Evolutionary conservation across 2,113 vertebrate species (phyloP).

Genomic region (Anhinga rufa): DNA sequence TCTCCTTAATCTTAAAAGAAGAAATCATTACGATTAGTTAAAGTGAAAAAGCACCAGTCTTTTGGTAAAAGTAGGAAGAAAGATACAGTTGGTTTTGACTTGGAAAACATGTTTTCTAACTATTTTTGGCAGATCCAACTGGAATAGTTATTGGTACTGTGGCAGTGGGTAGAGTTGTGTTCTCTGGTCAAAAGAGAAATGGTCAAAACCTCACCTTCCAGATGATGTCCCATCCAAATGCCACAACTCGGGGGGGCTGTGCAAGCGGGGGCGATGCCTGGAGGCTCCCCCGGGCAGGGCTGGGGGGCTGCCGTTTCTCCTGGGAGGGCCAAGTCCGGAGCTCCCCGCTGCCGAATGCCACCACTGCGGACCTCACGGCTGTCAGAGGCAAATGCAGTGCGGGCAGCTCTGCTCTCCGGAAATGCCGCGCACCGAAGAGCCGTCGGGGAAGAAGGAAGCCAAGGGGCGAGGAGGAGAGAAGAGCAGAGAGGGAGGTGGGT

Average conservation of each 20-base stretch:
- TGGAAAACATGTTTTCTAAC: neutral
- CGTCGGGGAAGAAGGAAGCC: neutral
- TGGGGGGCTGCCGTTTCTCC: neutral
- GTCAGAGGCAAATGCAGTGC: rapidly evolving
- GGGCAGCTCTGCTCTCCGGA: too few relatives aligned
- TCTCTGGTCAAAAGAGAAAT: neutral
- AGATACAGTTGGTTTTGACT: neutral
- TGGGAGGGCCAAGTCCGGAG: neutral
- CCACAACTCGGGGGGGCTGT: neutral
- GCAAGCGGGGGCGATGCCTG: neutral
- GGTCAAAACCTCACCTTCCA: too few relatives aligned
- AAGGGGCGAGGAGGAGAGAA: neutral
- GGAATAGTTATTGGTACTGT: neutral
- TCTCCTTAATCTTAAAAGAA: neutral
- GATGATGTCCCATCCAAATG: too few relatives aligned
- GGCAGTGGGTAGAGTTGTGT: neutral
- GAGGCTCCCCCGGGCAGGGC: too few relatives aligned
- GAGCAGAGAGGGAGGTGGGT: too few relatives aligned
- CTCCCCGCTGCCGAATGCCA: neutral
- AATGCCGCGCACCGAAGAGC: neutral
- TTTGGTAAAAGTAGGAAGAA: neutral
- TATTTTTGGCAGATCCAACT: neutral
- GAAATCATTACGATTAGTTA: neutral
- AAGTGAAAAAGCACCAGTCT: neutral
- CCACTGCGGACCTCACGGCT: too few relatives aligned